Evolutionary conservation across 2,113 vertebrate genomes (phyloP), one percentile per base, ranked within the genome.

Genomic region (Camelus dromedarius): DNA sequence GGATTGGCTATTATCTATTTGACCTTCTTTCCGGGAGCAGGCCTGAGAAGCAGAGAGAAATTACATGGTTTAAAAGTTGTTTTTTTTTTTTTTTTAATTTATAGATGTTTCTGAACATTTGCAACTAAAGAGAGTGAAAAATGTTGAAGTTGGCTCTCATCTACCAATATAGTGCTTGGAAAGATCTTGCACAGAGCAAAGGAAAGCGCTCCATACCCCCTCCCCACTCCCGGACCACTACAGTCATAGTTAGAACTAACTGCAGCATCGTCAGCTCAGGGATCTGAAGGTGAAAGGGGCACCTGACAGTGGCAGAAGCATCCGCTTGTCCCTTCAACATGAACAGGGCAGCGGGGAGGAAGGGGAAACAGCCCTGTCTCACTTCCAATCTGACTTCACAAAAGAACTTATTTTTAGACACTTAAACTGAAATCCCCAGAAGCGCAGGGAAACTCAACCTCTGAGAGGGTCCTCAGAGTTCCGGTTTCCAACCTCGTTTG

Each of bases 371-470:
- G 14, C 19, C 35, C 54, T 66, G 48, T 15, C 69, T 54, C 70
- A 8, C 42, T 19, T 80, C 18, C 76, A 50, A 14, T 75, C 60
- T 70, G 50, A 56, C 62, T 9, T 6, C 30, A 77, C 67, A 64
- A 73, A 81, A 54, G 38, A 88, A 88, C 92, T 90, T 89, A 93
- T 92, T 87, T 96, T 84, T 94, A 62, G 84, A 89, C 8, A n/a
- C 70, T 83, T 90, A 35, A 64, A 58, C 56, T 75, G 91, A 79
- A 91, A 70, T 70, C 67, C 66, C 32, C 91, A 76, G 60, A 69
- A 80, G 72, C 12, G 14, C 93, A 32, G 32, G 42, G 26, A 67
- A 95, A 94, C 80, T 38, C 83, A 56, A 77, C 42, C 76, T 91
- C 60, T 19, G 16, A 15, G 32, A 0, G 26, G 26, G 75, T 35